phyloP scores from a whole-genome alignment of 2,888 invertebrate genomes.

The Malachius bipustulatus region DNA sequence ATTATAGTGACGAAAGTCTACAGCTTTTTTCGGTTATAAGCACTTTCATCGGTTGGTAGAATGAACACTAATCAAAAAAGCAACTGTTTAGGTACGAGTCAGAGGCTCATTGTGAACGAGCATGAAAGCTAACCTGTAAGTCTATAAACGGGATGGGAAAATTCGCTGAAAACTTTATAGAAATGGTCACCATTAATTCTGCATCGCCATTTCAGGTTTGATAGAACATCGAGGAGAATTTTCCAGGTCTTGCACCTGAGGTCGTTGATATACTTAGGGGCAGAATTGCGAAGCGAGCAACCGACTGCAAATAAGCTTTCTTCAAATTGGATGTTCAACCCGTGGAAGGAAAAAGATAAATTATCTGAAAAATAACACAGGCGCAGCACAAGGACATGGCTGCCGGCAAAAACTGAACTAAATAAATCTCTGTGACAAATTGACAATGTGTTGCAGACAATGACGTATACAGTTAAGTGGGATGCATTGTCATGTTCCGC shows the following conservation, averaged over 20 bases:
- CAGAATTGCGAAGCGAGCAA: slow-evolving; percentile 24
- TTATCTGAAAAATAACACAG: slow-evolving; percentile 31
- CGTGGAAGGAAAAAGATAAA: slow-evolving; percentile 32
- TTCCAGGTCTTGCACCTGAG: slow-evolving; percentile 29
- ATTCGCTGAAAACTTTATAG: not conserved
- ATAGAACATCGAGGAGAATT: slow-evolving; percentile 25
- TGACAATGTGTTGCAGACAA: slow-evolving; percentile 30
- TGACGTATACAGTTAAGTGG: slow-evolving; percentile 22
- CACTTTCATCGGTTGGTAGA: no score
- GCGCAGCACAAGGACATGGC: slow-evolving; percentile 17
- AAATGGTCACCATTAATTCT: slow-evolving; percentile 11
- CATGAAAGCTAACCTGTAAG: no score
- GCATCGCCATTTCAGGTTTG: slow-evolving; percentile 19
- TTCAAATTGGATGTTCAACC: slow-evolving; percentile 32
- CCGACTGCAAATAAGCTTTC: slow-evolving; percentile 30
- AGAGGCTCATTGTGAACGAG: no score
- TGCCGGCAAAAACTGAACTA: slow-evolving; percentile 24
- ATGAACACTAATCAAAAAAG: no score
- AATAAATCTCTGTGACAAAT: slow-evolving; percentile 33
- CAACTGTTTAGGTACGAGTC: no score
- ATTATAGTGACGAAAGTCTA: no score
- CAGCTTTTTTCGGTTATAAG: no score
- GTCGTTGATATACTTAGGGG: slow-evolving; percentile 25
- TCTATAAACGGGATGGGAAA: no score
- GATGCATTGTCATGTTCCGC: no score